A percentile compares a stretch with the other conserved stretches of the same genome.
phyloP scores from a whole-genome alignment of 1,140 invertebrate species.

The Trinorchestia longiramus region DNA sequence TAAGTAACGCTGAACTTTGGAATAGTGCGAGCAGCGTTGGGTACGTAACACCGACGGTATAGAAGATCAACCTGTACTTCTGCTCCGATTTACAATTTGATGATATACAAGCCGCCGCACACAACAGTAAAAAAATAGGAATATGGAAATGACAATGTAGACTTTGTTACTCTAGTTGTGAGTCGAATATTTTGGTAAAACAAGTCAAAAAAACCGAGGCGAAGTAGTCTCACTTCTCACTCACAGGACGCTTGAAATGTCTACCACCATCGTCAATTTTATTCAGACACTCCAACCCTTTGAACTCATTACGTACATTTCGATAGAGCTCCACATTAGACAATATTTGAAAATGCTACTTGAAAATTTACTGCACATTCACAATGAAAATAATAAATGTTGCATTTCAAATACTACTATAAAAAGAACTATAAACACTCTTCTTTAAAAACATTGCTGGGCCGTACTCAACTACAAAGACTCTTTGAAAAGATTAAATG shows the following conservation, averaged over 20 bases:
- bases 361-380: background rate
- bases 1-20: too few species aligned
- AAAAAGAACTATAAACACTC: background rate
- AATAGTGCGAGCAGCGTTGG: too few species aligned
- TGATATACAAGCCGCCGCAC: too few species aligned
- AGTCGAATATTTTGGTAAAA: too few species aligned
- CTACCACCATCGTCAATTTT: background rate
- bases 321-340: background rate
- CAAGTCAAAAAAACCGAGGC: too few species aligned
- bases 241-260: background rate
- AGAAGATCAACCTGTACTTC: too few species aligned
- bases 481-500: background rate
- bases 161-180: too few species aligned
- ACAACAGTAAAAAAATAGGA: too few species aligned
- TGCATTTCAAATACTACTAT: background rate
- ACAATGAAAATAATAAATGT: background rate
- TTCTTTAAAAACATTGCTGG: background rate
- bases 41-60: too few species aligned
- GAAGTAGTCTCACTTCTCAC: background rate
- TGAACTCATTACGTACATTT: background rate
- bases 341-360: background rate
- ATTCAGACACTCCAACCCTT: background rate
- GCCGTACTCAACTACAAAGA: background rate
- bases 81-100: too few species aligned
- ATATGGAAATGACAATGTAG: too few species aligned